Evolutionary conservation across 2,797 vertebrate genomes (phyloP).

Genomic region (Arnoldichthys spilopterus): DNA sequence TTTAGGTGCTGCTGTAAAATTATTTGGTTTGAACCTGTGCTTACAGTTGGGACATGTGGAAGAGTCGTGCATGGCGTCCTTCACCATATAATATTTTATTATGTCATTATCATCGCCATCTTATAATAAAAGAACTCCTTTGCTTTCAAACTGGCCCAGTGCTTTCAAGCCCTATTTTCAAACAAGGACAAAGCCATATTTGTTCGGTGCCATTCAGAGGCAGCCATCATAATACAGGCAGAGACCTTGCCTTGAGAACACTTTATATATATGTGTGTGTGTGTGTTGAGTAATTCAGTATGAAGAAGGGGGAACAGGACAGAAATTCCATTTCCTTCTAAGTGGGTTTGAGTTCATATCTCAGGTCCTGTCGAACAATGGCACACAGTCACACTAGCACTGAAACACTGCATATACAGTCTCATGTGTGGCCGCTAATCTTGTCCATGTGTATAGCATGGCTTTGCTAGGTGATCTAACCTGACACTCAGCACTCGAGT

Average conservation of each 20-base stretch:
- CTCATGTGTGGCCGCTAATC: background rate
- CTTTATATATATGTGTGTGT: background rate
- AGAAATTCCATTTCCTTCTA: conserved; percentile 26
- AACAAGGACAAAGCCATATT: conserved; percentile 31
- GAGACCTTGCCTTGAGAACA: conserved; percentile 42
- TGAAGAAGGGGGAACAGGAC: conserved; percentile 8
- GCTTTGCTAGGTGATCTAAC: conserved; percentile 19
- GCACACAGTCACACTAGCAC: background rate
- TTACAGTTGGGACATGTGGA: background rate
- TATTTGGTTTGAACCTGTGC: background rate
- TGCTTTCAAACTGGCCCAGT: conserved; percentile 15
- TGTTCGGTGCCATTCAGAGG: conserved; percentile 39
- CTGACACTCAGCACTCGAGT: background rate
- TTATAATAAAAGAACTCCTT: conserved; percentile 2
- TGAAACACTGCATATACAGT: background rate
- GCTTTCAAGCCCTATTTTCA: conserved; percentile 34
- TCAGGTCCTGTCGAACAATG: conserved; percentile 12
- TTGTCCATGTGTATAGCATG: background rate
- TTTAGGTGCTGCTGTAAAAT: background rate
- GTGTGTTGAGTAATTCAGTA: conserved; percentile 16
- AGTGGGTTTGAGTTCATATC: conserved; percentile 35
- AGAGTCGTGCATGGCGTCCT: conserved; percentile 25
- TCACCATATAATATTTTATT: conserved; percentile 35
- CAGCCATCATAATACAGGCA: conserved; percentile 21
- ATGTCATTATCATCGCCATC: conserved; percentile 26